phyloP scores from a whole-genome alignment of 1,140 invertebrate genomes.

The Atta texana region DNA sequence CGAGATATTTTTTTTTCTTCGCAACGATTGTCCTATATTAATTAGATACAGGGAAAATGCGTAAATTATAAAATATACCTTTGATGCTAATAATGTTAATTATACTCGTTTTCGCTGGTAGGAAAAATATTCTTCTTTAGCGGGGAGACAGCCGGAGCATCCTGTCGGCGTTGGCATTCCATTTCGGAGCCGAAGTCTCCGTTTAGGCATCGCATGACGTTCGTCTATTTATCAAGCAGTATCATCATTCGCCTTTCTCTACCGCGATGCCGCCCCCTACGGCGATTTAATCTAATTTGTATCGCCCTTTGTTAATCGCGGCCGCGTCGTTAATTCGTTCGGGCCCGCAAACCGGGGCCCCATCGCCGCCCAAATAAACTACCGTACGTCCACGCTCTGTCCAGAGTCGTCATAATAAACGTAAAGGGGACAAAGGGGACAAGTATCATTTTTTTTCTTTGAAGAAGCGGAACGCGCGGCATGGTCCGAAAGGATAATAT shows the following conservation, averaged over 20 bases:
- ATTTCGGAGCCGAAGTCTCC: conserved; percentile 70
- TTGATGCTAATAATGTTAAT: conserved; percentile 45
- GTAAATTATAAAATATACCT: conserved; percentile 37
- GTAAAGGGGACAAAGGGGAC: conserved; percentile 60
- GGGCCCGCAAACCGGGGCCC: conserved; percentile 72
- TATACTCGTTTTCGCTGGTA: conserved; percentile 8
- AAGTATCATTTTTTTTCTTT: conserved; percentile 19
- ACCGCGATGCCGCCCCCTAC: conserved; percentile 83
- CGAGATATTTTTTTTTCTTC: not conserved
- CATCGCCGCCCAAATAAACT: conserved; percentile 80
- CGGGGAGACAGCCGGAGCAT: conserved; percentile 6
- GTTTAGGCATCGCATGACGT: conserved; percentile 85
- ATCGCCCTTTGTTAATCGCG: conserved; percentile 85
- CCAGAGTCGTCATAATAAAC: conserved; percentile 75
- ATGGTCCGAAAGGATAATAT: conserved; percentile 41
- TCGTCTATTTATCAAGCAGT: conserved; percentile 86
- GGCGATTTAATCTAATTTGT: conserved; percentile 86
- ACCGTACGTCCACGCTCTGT: conserved; percentile 76
- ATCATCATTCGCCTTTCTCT: conserved; percentile 85
- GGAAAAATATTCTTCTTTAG: conserved; percentile 22
- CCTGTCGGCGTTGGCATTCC: conserved; percentile 66
- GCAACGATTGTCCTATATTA: conserved; percentile 47
- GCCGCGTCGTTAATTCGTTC: conserved; percentile 82
- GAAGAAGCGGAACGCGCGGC: conserved; percentile 27
- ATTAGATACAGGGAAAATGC: conserved; percentile 11